Conservation (phyloP, 2,113 vertebrate species). For the Notarius quadriscutis region DNA sequence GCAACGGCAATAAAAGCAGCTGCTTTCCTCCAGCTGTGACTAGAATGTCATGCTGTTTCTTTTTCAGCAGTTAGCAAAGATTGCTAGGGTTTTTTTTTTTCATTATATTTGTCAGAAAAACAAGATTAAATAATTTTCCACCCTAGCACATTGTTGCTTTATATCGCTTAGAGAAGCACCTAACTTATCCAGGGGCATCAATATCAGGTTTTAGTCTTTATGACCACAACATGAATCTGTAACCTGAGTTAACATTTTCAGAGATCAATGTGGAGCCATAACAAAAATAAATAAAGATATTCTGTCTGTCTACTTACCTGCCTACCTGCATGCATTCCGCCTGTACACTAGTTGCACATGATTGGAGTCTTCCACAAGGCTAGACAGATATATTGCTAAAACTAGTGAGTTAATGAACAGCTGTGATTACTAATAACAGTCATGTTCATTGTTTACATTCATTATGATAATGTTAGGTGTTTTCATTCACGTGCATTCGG, state of each 20-base stretch:
- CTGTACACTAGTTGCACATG: no score
- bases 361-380: no score
- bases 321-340: no score
- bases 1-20: not conserved
- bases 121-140: conserved; percentile 2
- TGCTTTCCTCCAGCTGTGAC: conserved; percentile 6
- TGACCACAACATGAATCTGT: not conserved
- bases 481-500: no score
- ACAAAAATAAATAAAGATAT: not conserved
- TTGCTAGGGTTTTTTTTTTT: not conserved
- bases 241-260: not conserved
- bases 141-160: not conserved
- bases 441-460: no score
- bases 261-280: not conserved
- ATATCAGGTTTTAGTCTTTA: not conserved
- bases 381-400: no score
- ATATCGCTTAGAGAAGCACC: not conserved
- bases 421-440: no score
- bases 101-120: conserved; percentile 1
- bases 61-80: conserved; percentile 6
- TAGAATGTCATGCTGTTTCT: not conserved
- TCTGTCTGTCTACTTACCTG: no score
- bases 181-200: not conserved
- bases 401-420: no score
- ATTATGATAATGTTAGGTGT: no score